These are phyloP conservation scores for Latrodectus elegans DNA, from an alignment of 2,888 invertebrate genomes.

Conservation along the genomic window DNA sequence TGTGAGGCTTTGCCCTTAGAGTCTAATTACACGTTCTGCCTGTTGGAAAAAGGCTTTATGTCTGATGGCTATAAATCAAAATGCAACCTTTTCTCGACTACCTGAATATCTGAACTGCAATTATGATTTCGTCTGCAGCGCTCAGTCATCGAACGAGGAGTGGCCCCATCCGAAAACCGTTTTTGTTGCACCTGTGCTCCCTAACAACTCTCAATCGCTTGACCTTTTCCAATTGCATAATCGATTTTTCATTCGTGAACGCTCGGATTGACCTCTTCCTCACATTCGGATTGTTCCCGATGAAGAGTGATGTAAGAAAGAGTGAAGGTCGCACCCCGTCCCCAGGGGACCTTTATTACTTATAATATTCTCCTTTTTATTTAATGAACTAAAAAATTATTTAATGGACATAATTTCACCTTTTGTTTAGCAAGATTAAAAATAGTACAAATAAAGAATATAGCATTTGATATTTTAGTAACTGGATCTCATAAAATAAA, in stretches of 20 bases:
- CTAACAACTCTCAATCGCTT: conserved; percentile 24
- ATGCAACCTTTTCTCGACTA: conserved; percentile 57
- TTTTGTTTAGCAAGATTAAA: no score
- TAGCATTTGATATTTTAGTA: no score
- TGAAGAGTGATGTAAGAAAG: no score
- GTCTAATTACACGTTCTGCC: conserved; percentile 59
- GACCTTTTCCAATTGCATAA: conserved; percentile 41
- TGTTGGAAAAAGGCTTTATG: conserved; percentile 58
- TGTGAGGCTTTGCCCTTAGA: conserved; percentile 56
- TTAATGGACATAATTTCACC: no score
- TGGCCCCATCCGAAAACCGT: conserved; percentile 19
- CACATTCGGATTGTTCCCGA: no score
- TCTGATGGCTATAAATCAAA: conserved; percentile 61
- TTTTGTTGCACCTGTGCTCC: conserved; percentile 32
- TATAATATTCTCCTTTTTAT: no score
- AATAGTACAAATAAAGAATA: no score
- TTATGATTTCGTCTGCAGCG: conserved; percentile 40
- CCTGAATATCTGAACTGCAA: conserved; percentile 59
- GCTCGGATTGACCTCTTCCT: no score
- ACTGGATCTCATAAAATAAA: no score
- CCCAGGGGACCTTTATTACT: no score
- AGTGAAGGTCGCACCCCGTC: no score
- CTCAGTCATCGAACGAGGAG: conserved; percentile 39
- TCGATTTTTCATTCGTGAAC: neutral
- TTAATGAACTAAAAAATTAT: no score